Evolutionary conservation across 1,140 invertebrate genomes (phyloP), one percentile per base, ranked within the genome.

Genomic region (Tetragonula clypearis): DNA sequence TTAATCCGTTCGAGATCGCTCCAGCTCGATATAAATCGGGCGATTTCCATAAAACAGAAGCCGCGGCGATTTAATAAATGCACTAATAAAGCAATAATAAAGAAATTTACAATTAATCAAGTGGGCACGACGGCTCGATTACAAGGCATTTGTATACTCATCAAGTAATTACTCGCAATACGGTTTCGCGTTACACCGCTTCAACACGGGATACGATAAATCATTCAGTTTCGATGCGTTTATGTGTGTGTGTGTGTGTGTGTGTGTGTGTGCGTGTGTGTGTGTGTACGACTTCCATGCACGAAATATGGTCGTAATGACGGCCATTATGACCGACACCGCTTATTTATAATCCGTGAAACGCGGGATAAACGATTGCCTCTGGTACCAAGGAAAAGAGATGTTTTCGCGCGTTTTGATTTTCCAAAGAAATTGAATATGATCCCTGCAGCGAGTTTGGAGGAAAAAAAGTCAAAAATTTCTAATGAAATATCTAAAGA

Each of bases 91-190:
- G 76, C n/a, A 77, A 86, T 89, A 88, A 89, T 88, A 78, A 88
- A 88, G 80, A 86, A 82, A 79, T 78, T 75, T 30, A 41, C 77
- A 81, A 71, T 89, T 79, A 79, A 84, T 88, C 73, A 41, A 35
- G 35, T 17, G 14, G 21, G 35, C 21, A 35, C 41, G 81, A 81
- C 84, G 65, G 60, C 65, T 86, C 80, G 76, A 88, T 89, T 89
- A 86, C 79, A 77, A 41, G 26, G 79, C 72, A 84, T 86, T 49
- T 89, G 86, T 86, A 88, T 80, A 86, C 84, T 86, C 88, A 86
- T 86, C 87, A 69, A 80, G 87, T 84, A 89, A 89, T 89, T 89
- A 81, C 88, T 83, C 66, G 84, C 26, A 77, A 78, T 88, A 81
- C 56, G 87, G 73, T 88, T 88, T 86, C 76, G 85, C 79, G 65